A percentile compares a stretch with the other conserved stretches of the same genome.
Conservation (phyloP, 2,888 invertebrate genomes). For the Acleris sparsana region DNA sequence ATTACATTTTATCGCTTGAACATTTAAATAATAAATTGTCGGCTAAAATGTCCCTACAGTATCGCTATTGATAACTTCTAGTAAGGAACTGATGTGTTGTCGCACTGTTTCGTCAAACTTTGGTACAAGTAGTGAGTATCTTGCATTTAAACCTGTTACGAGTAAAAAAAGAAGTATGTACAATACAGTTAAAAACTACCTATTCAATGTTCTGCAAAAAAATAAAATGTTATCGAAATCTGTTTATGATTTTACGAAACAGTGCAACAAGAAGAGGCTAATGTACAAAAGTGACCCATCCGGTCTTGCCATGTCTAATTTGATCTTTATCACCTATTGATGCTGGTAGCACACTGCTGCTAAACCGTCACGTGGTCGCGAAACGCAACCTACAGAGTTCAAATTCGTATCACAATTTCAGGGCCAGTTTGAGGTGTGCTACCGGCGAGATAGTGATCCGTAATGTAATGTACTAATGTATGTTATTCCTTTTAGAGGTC, state of each 20-base stretch:
- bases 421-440: too few relatives aligned
- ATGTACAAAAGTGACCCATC: constrained; percentile 71
- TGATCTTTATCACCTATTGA: constrained; percentile 61
- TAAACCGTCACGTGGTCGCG: too few relatives aligned
- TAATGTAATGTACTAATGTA: too few relatives aligned
- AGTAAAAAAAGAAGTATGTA: constrained; percentile 45
- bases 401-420: too few relatives aligned
- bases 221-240: constrained; percentile 5
- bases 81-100: constrained; percentile 49
- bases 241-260: constrained; percentile 57
- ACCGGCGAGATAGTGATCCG: constrained; percentile 41
- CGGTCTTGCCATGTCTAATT: constrained; percentile 76
- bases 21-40: constrained; percentile 51
- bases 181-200: neutral
- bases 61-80: constrained; percentile 54
- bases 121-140: constrained; percentile 18
- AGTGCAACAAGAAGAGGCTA: constrained; percentile 71
- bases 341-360: too few relatives aligned
- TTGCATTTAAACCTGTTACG: constrained; percentile 47
- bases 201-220: neutral
- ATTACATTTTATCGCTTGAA: constrained; percentile 58
- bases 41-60: constrained; percentile 57
- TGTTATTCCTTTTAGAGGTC: constrained; percentile 67
- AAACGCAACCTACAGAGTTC: too few relatives aligned
- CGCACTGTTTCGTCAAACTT: constrained; percentile 67